Percentiles rank a stretch among this genome's conserved stretches.
Evolutionary conservation across 1,140 invertebrate species (phyloP).

Genomic region (Octopus bimaculoides): DNA sequence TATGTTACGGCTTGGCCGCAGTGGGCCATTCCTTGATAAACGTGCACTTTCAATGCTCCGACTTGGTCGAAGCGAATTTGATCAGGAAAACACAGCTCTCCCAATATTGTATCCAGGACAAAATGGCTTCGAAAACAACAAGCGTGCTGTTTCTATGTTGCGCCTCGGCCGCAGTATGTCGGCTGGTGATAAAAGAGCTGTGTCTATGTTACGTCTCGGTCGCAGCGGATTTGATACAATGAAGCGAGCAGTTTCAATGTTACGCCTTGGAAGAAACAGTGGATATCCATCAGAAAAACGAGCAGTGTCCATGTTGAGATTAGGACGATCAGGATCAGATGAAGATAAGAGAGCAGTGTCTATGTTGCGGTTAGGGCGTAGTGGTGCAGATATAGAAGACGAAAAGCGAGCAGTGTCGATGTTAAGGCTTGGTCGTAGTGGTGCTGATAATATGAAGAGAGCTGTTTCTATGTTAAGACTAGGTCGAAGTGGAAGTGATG

Average conservation of each 20-base stretch:
- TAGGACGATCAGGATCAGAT: not conserved
- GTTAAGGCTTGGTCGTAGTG: not conserved
- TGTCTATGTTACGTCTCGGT: slow-evolving; percentile 1
- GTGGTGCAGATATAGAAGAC: not conserved
- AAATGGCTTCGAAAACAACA: not conserved
- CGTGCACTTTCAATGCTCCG: not conserved
- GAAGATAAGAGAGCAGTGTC: not conserved
- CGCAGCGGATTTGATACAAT: not conserved
- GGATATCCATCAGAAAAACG: not conserved
- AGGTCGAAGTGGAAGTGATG: not conserved
- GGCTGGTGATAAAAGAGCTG: not conserved
- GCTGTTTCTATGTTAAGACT: not conserved
- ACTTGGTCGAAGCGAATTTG: not conserved
- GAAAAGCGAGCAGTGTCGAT: not conserved
- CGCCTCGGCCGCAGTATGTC: not conserved
- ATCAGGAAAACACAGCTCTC: not conserved
- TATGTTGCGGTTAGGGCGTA: not conserved
- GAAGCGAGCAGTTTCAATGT: slow-evolving; percentile 1
- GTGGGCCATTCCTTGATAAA: not conserved
- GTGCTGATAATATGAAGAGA: not conserved
- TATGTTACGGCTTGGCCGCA: not conserved
- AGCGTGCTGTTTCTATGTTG: not conserved
- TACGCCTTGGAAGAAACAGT: not conserved
- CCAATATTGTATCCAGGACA: not conserved
- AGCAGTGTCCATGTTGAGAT: not conserved